These are phyloP conservation scores for Halichoeres trimaculatus DNA, from an alignment of 2,113 vertebrate genomes.

Conservation along the genomic window DNA sequence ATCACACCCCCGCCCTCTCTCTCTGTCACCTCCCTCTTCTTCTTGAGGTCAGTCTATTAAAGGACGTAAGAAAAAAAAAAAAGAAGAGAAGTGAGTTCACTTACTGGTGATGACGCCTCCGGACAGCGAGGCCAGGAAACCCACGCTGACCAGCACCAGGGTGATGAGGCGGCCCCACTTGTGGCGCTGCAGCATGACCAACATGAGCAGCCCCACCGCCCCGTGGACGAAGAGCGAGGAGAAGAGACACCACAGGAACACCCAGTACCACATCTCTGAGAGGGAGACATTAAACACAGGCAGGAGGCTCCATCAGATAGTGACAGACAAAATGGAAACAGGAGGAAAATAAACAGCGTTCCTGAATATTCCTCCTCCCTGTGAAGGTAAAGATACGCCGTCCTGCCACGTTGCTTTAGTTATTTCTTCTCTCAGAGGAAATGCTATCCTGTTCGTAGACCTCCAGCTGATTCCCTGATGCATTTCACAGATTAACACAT, in stretches of 20 bases:
- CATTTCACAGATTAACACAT: constrained; percentile 1
- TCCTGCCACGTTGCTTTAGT: background rate
- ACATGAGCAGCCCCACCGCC: constrained; percentile 93
- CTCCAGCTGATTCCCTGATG: constrained; percentile 4
- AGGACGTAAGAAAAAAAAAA: background rate
- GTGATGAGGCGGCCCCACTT: constrained; percentile 93
- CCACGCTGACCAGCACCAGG: constrained; percentile 92
- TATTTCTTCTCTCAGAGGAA: background rate
- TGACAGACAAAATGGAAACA: background rate
- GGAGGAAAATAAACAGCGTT: no score
- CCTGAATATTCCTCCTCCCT: background rate
- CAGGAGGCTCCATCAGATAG: no score
- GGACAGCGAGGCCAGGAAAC: constrained; percentile 93
- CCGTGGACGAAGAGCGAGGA: constrained; percentile 96
- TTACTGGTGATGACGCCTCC: constrained; percentile 98
- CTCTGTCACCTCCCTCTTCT: background rate
- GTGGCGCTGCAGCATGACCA: constrained; percentile 96
- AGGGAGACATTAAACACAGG: constrained; percentile 50
- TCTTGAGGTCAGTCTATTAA: constrained; percentile 12
- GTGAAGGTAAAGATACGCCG: background rate
- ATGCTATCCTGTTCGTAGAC: background rate
- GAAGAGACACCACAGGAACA: constrained; percentile 99
- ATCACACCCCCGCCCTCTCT: background rate
- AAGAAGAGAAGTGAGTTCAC: constrained; percentile 60
- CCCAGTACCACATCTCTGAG: constrained; percentile 99